phyloP scores from a whole-genome alignment of 2,113 vertebrate species.

The Uria lomvia region DNA sequence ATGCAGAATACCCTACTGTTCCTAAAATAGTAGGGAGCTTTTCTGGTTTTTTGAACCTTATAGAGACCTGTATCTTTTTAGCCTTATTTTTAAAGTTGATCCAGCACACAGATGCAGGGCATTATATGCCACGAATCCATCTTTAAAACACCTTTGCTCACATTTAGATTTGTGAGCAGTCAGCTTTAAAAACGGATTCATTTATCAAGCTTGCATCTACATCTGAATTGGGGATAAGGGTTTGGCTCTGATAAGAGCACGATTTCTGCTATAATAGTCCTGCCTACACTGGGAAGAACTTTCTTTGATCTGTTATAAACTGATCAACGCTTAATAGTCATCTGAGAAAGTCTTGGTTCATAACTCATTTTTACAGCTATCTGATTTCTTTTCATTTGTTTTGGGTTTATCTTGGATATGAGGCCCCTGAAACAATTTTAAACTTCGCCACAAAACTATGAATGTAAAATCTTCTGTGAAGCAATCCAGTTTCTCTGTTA shows the following conservation, averaged over 20 bases:
- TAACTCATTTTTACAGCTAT: slow-evolving; percentile 45
- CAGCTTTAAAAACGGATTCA: neutral
- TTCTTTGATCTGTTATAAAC: slow-evolving; percentile 47
- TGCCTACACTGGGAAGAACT: neutral
- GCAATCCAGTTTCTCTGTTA: slow-evolving; percentile 10
- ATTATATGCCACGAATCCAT: neutral
- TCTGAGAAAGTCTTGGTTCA: neutral
- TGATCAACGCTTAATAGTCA: slow-evolving; percentile 22
- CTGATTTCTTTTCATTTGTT: slow-evolving; percentile 29
- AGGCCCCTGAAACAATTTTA: slow-evolving; percentile 26
- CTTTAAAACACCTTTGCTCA: slow-evolving; percentile 18
- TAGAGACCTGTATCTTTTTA: neutral
- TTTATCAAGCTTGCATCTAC: slow-evolving; percentile 7
- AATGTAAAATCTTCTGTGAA: neutral
- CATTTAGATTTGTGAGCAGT: neutral
- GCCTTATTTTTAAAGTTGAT: neutral
- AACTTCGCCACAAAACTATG: neutral
- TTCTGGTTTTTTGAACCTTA: neutral
- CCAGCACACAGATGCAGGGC: slow-evolving; percentile 1
- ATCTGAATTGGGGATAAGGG: neutral
- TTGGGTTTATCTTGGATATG: neutral
- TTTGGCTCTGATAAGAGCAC: neutral
- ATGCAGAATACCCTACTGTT: neutral
- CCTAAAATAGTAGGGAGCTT: neutral
- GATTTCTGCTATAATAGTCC: neutral